Base-by-base conservation (phyloP, 2,888 invertebrate species). In the Cloeon dipterum region DNA sequence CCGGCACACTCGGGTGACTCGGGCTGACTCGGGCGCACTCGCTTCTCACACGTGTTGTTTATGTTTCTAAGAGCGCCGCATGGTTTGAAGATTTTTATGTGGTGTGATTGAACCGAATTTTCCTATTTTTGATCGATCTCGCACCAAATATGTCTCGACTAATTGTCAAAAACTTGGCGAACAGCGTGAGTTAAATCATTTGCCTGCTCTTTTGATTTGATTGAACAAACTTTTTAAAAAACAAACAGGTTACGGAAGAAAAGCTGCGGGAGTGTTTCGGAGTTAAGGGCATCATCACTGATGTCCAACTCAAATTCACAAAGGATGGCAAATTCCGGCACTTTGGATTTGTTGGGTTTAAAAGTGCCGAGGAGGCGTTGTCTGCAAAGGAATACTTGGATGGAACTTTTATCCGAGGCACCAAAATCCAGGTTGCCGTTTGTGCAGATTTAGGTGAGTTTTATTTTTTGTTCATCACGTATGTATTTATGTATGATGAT, bases 301-400 rank as follows among this genome's bases (percentile, higher is more conserved):
- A 98, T 60, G 69, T 93, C 5, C 83, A 88, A 49, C 57, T 96
- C 5, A 96, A 94, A 55, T 93, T 79, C 50, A 88, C 86, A 1
- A 69, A 75, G 46, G 76, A 85, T 61, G 93, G 94, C 7, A 74
- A 74, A 51, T 96, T 96, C 54, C 66, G 96, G 40, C 75, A 79
- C 48, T 96, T 96, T 59, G 88, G 77, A 4, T 96, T 96, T 52
- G 62, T 98, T 46, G 96, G 96, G 5, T 96, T 72, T 55, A 74
- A 81, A 50, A 70, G 65, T 17, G 78, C 77, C 42, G 70, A 74
- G 34, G 77, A 85, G 50, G 93, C 89, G 0, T 51, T 67, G 34
- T 63, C 62, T 21, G 94, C 94, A 0, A 62, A 73, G 21, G 62
- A 75, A 14, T 71, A 74, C 50, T 85, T 88, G 45, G 66, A 96